Base-by-base conservation (phyloP, 2,888 invertebrate genomes). In the Fragum sueziense region DNA sequence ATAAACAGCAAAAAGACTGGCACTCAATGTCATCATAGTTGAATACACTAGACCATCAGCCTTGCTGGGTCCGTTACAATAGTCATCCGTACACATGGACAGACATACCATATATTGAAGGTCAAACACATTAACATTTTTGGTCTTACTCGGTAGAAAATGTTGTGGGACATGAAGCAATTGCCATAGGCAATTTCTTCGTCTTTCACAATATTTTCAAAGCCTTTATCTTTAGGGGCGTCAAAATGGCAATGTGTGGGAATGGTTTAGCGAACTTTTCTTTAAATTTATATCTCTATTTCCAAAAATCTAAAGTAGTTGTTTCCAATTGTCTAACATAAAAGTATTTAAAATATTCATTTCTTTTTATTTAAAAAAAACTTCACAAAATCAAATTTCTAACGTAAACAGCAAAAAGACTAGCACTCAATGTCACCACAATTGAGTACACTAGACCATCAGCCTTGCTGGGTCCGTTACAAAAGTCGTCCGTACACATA, bases 401-500 rank as follows among this genome's bases (percentile, higher is more conserved):
- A 3, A 14, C 17, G n/a, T 20, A 14, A 3, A 47, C 20, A 14
- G 17, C 17, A 14, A 47, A 47, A 47, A 20, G n/a, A 47, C 20
- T n/a, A 14, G 47, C 17, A 14, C 14, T 14, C 3, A 14, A 14
- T 20, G 20, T 20, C 3, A 47, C 3, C n/a, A 47, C 14, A 47
- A n/a, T 41, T n/a, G 65, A 65, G 7, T 22, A 25, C 31, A 29
- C 65, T 1, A 41, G 65, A n/a, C 65, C 41, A 0, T 17, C n/a
- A 25, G 65, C 65, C 65, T 41, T n/a, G 41, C 41, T 65, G 0
- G 70, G 70, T 27, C 70, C 70, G 33, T 70, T 70, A 70, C 70
- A 70, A 25, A 52, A 54, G 52, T 70, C 70, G 17, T 17, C 25
- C n/a, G 25, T 25, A 34, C 70, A 70, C 54, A 54, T 70, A n/a